phyloP scores from a whole-genome alignment of 2,888 invertebrate species.

The Drosophila flavopinicola region DNA sequence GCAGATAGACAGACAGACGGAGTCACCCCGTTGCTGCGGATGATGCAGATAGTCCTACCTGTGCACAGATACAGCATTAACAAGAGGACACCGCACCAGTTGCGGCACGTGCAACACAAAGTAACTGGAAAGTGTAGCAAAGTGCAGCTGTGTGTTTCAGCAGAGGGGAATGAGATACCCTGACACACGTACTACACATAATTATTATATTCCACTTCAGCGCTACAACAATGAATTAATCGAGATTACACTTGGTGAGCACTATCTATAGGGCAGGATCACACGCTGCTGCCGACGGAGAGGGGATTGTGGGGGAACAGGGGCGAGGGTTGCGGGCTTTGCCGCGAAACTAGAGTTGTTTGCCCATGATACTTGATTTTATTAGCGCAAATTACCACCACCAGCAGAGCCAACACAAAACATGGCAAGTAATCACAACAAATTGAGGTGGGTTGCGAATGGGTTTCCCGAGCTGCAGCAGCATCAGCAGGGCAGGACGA shows the following conservation, averaged over 20 bases:
- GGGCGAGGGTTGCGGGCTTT: conserved; percentile 13
- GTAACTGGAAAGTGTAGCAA: conserved; percentile 73
- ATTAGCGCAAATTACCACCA: conserved; percentile 81
- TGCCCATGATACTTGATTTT: conserved; percentile 80
- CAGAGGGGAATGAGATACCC: conserved; percentile 38
- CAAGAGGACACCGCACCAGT: conserved; percentile 46
- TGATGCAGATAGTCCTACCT: conserved; percentile 54
- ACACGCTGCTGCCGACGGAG: conserved; percentile 42
- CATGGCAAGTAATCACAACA: conserved; percentile 73
- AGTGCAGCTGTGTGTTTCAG: conserved; percentile 67
- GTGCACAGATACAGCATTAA: conserved; percentile 41
- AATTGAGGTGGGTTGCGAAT: conserved; percentile 63
- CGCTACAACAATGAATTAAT: conserved; percentile 74
- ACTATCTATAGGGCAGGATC: conserved; percentile 67
- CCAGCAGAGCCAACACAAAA: conserved; percentile 52
- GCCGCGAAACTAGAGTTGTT: conserved; percentile 39
- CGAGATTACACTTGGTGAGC: conserved; percentile 76
- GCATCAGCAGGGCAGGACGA: neutral
- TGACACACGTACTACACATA: conserved; percentile 55
- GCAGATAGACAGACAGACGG: conserved; percentile 17
- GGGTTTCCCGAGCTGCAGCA: conserved; percentile 1
- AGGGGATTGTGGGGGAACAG: neutral
- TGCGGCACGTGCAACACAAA: conserved; percentile 69
- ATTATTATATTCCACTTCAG: conserved; percentile 82
- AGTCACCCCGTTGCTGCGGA: conserved; percentile 55